Evolutionary conservation across 1,140 invertebrate genomes (phyloP).

Genomic region (Ceratina calcarata): DNA sequence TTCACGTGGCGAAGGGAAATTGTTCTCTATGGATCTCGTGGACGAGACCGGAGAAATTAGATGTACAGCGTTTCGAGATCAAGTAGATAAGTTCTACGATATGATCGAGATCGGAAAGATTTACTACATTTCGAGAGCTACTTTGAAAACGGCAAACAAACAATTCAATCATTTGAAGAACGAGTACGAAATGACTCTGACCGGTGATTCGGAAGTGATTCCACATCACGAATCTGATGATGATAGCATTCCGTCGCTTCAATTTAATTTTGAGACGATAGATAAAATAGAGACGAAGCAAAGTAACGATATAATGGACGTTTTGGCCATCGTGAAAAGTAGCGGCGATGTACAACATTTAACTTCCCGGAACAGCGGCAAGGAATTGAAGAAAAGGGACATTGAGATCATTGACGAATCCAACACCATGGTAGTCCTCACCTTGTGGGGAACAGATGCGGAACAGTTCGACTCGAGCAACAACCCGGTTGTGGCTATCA

Average conservation of each 20-base stretch:
- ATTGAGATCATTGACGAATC: constrained; percentile 93
- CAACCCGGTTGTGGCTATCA: constrained; percentile 91
- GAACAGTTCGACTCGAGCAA: constrained; percentile 89
- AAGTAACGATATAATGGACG: constrained; percentile 88
- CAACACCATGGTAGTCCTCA: constrained; percentile 87
- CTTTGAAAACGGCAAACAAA: constrained; percentile 95
- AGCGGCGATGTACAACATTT: constrained; percentile 87
- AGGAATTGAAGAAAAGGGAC: constrained; percentile 94
- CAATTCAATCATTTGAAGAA: constrained; percentile 92
- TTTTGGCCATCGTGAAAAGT: constrained; percentile 93
- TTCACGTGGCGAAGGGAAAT: constrained; percentile 93
- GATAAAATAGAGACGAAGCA: constrained; percentile 86
- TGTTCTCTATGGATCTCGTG: constrained; percentile 95
- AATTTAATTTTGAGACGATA: constrained; percentile 92
- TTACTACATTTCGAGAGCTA: constrained; percentile 92
- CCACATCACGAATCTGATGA: constrained; percentile 83
- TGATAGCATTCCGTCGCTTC: constrained; percentile 87
- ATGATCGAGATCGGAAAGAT: constrained; percentile 93
- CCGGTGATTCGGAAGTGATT: constrained; percentile 88
- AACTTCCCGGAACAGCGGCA: constrained; percentile 86
- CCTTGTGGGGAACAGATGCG: constrained; percentile 91
- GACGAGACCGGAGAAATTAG: constrained; percentile 97
- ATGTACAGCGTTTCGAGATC: constrained; percentile 95
- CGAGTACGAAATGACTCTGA: constrained; percentile 97
- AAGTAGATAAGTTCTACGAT: constrained; percentile 94